Conservation (phyloP, 2,888 invertebrate genomes). For the Apantesis nais region DNA sequence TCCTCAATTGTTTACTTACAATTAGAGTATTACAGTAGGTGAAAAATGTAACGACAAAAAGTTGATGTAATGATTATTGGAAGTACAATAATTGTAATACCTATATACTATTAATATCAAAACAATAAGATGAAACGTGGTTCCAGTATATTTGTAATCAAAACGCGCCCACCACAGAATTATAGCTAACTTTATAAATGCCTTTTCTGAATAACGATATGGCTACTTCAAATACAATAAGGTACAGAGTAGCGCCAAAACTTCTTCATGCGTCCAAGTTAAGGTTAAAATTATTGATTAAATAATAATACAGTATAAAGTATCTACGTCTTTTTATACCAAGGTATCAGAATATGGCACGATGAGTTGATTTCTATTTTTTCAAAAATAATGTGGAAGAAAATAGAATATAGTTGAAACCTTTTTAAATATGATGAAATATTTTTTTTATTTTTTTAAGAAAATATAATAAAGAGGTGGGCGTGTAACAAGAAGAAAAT, state of each 20-base stretch:
- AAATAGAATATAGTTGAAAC: neutral
- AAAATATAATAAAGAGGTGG: slow-evolving; percentile 25
- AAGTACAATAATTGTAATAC: slow-evolving; percentile 47
- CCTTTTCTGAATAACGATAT: slow-evolving; percentile 4
- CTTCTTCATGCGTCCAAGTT: slow-evolving; percentile 10
- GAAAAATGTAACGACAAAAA: slow-evolving; percentile 40
- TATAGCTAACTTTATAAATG: slow-evolving; percentile 12
- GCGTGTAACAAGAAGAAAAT: slow-evolving; percentile 34
- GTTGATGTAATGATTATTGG: slow-evolving; percentile 47
- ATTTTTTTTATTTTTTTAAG: neutral
- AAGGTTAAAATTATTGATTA: slow-evolving; percentile 10
- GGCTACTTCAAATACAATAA: slow-evolving; percentile 9
- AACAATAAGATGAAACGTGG: slow-evolving; percentile 39
- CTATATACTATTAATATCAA: slow-evolving; percentile 39
- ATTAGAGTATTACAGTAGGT: slow-evolving; percentile 42
- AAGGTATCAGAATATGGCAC: slow-evolving; percentile 17
- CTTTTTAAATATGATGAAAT: neutral
- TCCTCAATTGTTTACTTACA: slow-evolving; percentile 60
- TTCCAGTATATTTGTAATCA: slow-evolving; percentile 34
- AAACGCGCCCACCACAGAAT: slow-evolving; percentile 36
- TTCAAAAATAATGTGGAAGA: neutral
- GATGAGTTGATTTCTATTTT: neutral
- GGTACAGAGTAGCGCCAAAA: slow-evolving; percentile 28
- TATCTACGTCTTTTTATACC: slow-evolving; percentile 13
- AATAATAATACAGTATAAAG: slow-evolving; percentile 13